phyloP scores from a whole-genome alignment of 2,888 invertebrate species.

The Limnephilus lunatus region DNA sequence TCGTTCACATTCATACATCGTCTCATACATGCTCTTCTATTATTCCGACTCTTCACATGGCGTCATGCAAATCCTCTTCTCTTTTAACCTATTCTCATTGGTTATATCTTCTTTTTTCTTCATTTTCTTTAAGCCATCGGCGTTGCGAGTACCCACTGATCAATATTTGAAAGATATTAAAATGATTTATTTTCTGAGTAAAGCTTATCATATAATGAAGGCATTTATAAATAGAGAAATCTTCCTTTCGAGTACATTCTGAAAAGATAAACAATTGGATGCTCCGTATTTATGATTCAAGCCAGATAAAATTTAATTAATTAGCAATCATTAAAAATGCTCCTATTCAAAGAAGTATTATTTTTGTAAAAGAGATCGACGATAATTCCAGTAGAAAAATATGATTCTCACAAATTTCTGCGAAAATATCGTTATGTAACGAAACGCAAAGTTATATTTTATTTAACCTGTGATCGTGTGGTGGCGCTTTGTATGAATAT shows the following conservation, averaged over 20 bases:
- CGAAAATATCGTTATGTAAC: neutral
- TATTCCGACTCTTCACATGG: no score
- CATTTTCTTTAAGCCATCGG: no score
- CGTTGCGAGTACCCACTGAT: no score
- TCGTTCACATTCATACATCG: no score
- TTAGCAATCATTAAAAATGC: neutral
- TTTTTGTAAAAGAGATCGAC: neutral
- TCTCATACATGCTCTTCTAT: no score
- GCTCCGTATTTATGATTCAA: neutral
- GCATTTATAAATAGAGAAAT: neutral
- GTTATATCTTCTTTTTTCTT: no score
- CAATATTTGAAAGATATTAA: neutral
- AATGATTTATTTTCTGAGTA: no score
- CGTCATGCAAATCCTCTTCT: no score
- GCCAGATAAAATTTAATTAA: neutral
- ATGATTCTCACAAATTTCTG: neutral
- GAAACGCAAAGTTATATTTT: neutral
- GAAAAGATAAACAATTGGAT: neutral
- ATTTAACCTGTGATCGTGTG: neutral
- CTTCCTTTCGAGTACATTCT: neutral
- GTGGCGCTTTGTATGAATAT: neutral
- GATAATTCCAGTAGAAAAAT: neutral
- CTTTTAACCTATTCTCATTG: no score
- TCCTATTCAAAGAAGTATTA: neutral
- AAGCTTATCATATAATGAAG: neutral